A percentile compares a stretch with the other conserved stretches of the same genome.
Evolutionary conservation across 1,140 invertebrate genomes (phyloP).

Genomic region (Diachasma alloeum): DNA sequence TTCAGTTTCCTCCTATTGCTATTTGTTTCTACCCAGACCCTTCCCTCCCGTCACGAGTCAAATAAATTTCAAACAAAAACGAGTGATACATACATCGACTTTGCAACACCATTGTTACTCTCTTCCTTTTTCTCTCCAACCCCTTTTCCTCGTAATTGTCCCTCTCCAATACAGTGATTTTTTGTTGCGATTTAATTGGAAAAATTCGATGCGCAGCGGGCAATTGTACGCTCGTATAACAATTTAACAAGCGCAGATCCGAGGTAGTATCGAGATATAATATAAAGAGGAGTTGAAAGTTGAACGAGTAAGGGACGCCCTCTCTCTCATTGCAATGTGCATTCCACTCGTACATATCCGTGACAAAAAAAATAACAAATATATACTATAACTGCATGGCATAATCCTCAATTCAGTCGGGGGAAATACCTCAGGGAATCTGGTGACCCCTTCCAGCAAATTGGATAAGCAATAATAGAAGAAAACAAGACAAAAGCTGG

Average conservation of each 20-base stretch:
- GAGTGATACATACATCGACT: too few species aligned
- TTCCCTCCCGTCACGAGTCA: too few species aligned
- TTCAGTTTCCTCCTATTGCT: too few species aligned
- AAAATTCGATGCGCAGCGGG: slow-evolving; percentile 16
- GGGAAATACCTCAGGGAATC: too few species aligned
- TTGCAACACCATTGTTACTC: not conserved
- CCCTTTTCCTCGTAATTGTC: not conserved
- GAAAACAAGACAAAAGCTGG: not conserved
- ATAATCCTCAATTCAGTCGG: too few species aligned
- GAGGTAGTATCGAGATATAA: slow-evolving; percentile 7
- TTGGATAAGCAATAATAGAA: too few species aligned
- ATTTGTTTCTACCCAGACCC: too few species aligned
- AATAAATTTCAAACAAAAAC: too few species aligned
- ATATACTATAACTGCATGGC: too few species aligned
- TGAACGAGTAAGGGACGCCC: not conserved
- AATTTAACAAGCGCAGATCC: slow-evolving; percentile 16
- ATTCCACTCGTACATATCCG: too few species aligned
- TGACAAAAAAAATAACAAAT: too few species aligned
- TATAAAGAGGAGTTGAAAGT: slow-evolving; percentile 13
- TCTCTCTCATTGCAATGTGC: not conserved
- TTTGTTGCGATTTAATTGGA: slow-evolving; percentile 16
- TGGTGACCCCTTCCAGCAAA: too few species aligned
- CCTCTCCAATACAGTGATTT: not conserved
- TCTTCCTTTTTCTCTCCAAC: not conserved
- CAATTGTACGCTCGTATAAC: slow-evolving; percentile 22